These are phyloP conservation scores for Tetragnatha montana DNA, from an alignment of 2,888 invertebrate species.

Conservation along the genomic window DNA sequence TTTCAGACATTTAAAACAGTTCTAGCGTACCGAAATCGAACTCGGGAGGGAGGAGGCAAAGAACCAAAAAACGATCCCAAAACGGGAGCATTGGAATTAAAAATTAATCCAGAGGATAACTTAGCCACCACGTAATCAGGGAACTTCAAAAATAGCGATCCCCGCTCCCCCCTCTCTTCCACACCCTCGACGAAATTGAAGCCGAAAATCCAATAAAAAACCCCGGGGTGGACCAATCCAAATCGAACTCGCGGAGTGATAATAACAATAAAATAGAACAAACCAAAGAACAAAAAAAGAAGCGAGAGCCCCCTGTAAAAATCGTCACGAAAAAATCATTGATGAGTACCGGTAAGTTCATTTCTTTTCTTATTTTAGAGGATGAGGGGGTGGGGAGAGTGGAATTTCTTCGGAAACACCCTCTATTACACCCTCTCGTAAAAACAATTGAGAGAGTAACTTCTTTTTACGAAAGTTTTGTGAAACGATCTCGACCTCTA, in stretches of 20 bases:
- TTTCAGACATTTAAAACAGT: slow-evolving; percentile 27
- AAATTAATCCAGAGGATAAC: slow-evolving; percentile 66
- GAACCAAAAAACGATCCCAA: slow-evolving; percentile 2
- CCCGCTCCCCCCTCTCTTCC: slow-evolving; percentile 11
- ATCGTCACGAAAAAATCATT: slow-evolving; percentile 70
- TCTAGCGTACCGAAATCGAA: slow-evolving; percentile 1
- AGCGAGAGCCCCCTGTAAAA: slow-evolving; percentile 44
- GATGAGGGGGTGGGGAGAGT: neutral
- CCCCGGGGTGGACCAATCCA: neutral
- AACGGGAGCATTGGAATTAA: slow-evolving; percentile 57
- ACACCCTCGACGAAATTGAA: slow-evolving; percentile 20
- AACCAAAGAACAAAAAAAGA: slow-evolving; percentile 30
- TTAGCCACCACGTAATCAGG: slow-evolving; percentile 60
- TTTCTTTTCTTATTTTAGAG: slow-evolving; percentile 60
- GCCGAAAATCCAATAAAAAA: slow-evolving; percentile 44
- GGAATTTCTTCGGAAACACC: slow-evolving; percentile 45
- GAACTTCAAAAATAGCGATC: slow-evolving; percentile 67
- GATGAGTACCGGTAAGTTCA: slow-evolving; percentile 63
- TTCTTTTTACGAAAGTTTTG: slow-evolving; percentile 57
- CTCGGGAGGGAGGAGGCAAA: neutral
- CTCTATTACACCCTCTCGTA: slow-evolving; percentile 53
- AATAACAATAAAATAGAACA: slow-evolving; percentile 68
- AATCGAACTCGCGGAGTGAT: slow-evolving; percentile 44
- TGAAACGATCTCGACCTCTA: slow-evolving; percentile 56
- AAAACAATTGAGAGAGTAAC: slow-evolving; percentile 65